Evolutionary conservation across 2,888 invertebrate genomes (phyloP).

Genomic region (Perdita meconis): DNA sequence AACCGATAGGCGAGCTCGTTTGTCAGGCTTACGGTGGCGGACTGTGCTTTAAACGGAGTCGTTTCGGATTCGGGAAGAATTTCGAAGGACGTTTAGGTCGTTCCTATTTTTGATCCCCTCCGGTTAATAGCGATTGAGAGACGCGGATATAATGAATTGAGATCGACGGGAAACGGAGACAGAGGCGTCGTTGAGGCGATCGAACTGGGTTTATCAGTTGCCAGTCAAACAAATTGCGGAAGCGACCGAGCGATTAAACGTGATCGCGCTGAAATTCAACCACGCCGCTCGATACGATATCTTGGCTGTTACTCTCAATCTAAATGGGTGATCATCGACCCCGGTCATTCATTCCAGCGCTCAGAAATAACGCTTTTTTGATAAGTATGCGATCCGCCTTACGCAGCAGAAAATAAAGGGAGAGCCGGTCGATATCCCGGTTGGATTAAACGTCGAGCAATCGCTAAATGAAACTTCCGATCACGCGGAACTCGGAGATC

Average conservation of each 20-base stretch:
- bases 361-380: neutral
- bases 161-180: neutral
- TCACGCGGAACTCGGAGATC: neutral
- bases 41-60: too few relatives aligned
- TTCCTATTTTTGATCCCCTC: too few relatives aligned
- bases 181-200: neutral
- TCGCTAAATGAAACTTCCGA: neutral
- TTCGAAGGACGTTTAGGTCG: too few relatives aligned
- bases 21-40: too few relatives aligned
- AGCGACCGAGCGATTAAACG: slow-evolving; percentile 37
- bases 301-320: slow-evolving; percentile 5
- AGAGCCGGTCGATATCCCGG: too few relatives aligned
- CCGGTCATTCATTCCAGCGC: neutral
- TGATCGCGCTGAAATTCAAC: slow-evolving; percentile 4
- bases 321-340: slow-evolving; percentile 28
- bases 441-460: too few relatives aligned
- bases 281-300: neutral
- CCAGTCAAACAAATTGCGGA: slow-evolving; percentile 42
- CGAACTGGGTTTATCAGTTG: slow-evolving; percentile 38
- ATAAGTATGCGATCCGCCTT: neutral
- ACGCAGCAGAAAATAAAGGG: neutral
- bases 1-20: neutral
- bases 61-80: too few relatives aligned
- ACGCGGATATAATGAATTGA: neutral
- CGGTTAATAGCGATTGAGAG: too few relatives aligned